These are phyloP conservation scores for Heteractis magnifica DNA, from an alignment of 92 coral and sea anemone species.

Conservation along the genomic window DNA sequence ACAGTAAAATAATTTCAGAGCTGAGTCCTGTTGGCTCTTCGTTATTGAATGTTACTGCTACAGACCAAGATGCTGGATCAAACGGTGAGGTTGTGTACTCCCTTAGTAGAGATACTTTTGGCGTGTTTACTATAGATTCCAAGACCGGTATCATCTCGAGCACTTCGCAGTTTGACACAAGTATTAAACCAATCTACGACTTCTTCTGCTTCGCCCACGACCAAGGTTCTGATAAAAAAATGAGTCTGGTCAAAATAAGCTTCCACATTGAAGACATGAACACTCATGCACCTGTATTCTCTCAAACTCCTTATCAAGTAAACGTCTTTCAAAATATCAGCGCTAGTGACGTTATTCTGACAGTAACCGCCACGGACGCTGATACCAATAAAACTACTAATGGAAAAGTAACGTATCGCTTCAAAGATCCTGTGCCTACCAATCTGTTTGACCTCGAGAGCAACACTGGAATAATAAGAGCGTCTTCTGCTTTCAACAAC, in stretches of 20 bases:
- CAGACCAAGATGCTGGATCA: conserved; percentile 66
- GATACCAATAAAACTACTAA: conserved; percentile 44
- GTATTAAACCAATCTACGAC: conserved; percentile 40
- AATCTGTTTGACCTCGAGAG: conserved; percentile 51
- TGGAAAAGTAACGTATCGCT: conserved; percentile 45
- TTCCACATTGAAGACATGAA: conserved; percentile 65
- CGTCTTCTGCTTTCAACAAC: conserved; percentile 31
- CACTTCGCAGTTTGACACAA: conserved; percentile 59
- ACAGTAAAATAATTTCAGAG: conserved; percentile 51
- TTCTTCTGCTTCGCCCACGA: conserved; percentile 77
- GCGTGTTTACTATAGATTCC: conserved; percentile 68
- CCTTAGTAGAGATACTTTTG: conserved; percentile 56
- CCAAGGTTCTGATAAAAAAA: conserved; percentile 53
- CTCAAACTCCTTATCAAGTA: conserved; percentile 54
- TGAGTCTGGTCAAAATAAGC: conserved; percentile 52
- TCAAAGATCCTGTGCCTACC: conserved; percentile 19
- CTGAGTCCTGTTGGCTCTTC: conserved; percentile 47
- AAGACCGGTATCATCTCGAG: conserved; percentile 78
- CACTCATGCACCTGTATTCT: conserved; percentile 75
- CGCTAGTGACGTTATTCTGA: conserved; percentile 29
- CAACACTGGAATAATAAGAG: conserved; percentile 50
- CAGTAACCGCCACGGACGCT: conserved; percentile 66
- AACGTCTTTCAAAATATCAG: conserved; percentile 30
- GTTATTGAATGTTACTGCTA: conserved; percentile 68
- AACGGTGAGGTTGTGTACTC: conserved; percentile 76